Evolutionary conservation across 2,888 invertebrate species (phyloP).

Genomic region (Augiades crinisus): DNA sequence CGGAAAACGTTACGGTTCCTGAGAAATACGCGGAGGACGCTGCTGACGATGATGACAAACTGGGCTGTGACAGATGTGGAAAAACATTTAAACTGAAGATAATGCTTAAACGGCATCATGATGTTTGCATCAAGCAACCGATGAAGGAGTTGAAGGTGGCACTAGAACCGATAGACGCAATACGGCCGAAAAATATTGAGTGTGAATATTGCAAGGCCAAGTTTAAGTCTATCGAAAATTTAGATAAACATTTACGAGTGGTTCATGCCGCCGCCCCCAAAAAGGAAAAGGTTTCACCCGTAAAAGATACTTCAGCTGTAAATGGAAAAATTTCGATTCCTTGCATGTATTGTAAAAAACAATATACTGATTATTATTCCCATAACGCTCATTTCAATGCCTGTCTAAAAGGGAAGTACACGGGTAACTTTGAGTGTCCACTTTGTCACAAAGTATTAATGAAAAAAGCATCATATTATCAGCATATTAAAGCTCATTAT

Average conservation of each 20-base stretch:
- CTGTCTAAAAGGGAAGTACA: constrained; percentile 49
- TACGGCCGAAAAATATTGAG: constrained; percentile 37
- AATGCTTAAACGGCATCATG: constrained; percentile 69
- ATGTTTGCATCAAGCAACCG: constrained; percentile 51
- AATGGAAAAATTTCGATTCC: constrained; percentile 47
- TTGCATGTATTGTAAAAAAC: constrained; percentile 56
- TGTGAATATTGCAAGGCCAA: constrained; percentile 62
- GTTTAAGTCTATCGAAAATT: constrained; percentile 59
- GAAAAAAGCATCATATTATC: constrained; percentile 50
- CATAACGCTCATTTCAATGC: constrained; percentile 54
- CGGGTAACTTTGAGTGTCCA: constrained; percentile 49
- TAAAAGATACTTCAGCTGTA: constrained; percentile 15
- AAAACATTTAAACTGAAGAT: constrained; percentile 73
- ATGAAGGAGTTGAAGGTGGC: constrained; percentile 60
- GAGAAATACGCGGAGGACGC: constrained; percentile 38
- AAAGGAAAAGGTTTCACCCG: constrained; percentile 26
- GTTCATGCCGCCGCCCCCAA: constrained; percentile 60
- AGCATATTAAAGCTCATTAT: constrained; percentile 62
- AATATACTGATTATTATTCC: constrained; percentile 55
- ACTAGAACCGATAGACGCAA: constrained; percentile 58
- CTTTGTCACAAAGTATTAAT: constrained; percentile 51
- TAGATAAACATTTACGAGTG: constrained; percentile 65
- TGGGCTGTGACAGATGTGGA: constrained; percentile 61
- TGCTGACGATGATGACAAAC: constrained; percentile 52
- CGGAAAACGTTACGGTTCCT: neutral